These are phyloP conservation scores for Tragelaphus scriptus DNA, from an alignment of 2,113 vertebrate genomes.

Conservation along the genomic window DNA sequence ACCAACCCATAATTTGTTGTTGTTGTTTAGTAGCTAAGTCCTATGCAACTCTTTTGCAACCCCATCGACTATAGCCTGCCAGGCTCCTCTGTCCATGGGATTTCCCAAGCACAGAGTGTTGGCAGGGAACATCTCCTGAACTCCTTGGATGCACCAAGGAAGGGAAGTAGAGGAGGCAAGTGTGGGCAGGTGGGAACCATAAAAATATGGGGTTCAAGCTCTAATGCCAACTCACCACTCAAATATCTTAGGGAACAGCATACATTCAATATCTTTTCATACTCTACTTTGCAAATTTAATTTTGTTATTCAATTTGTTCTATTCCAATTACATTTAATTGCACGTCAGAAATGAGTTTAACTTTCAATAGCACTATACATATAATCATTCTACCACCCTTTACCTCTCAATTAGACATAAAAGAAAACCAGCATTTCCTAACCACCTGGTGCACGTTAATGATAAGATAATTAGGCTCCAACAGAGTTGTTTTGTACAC, in stretches of 20 bases:
- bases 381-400: constrained; percentile 19
- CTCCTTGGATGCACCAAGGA: neutral
- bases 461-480: constrained; percentile 49
- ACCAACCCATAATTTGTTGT: neutral
- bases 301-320: constrained; percentile 57
- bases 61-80: neutral
- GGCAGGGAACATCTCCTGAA: neutral
- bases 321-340: constrained; percentile 66
- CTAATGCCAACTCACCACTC: neutral
- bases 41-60: neutral
- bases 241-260: neutral
- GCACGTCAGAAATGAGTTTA: constrained; percentile 39
- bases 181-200: neutral
- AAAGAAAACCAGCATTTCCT: constrained; percentile 40
- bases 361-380: constrained; percentile 44
- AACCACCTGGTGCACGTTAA: constrained; percentile 62
- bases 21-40: neutral
- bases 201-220: neutral
- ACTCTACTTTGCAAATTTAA: neutral
- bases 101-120: neutral
- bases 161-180: neutral
- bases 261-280: neutral
- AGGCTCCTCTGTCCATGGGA: neutral
- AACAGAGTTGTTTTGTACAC: constrained; percentile 59
- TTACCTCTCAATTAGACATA: constrained; percentile 54